Evolutionary conservation across 2,888 invertebrate species (phyloP).

Genomic region (Bimastos eiseni): DNA sequence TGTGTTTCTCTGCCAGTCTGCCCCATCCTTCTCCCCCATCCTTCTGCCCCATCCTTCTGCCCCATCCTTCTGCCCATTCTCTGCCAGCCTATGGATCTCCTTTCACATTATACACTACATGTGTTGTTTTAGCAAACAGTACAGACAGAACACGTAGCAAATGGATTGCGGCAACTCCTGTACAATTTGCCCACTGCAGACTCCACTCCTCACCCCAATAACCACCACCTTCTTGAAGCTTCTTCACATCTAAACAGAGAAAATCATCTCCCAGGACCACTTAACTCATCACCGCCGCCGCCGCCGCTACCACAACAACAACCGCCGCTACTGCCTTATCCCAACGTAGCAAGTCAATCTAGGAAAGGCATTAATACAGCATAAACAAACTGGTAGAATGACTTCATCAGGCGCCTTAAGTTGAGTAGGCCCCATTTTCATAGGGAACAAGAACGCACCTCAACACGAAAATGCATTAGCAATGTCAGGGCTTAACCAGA

Average conservation of each 20-base stretch:
- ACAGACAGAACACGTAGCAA: neutral
- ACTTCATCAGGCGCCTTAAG: neutral
- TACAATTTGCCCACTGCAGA: neutral
- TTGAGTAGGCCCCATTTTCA: neutral
- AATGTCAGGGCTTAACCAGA: neutral
- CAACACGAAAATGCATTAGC: slow-evolving; percentile 6
- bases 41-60: neutral
- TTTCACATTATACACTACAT: neutral
- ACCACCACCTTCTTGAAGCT: neutral
- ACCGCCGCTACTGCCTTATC: too few species aligned
- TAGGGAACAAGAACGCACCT: neutral
- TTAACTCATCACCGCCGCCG: neutral
- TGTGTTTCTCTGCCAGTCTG: neutral
- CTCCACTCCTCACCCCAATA: neutral
- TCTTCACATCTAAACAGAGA: neutral
- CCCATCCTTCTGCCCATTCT: neutral
- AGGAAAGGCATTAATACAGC: neutral
- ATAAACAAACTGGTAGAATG: neutral
- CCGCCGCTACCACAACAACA: too few species aligned
- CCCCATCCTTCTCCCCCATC: too few species aligned
- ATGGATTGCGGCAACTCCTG: neutral
- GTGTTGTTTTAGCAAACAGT: neutral
- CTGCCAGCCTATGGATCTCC: neutral
- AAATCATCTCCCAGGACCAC: neutral
- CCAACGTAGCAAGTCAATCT: neutral